Conservation (phyloP, 2,888 invertebrate species). For the Dromius quadrimaculatus region DNA sequence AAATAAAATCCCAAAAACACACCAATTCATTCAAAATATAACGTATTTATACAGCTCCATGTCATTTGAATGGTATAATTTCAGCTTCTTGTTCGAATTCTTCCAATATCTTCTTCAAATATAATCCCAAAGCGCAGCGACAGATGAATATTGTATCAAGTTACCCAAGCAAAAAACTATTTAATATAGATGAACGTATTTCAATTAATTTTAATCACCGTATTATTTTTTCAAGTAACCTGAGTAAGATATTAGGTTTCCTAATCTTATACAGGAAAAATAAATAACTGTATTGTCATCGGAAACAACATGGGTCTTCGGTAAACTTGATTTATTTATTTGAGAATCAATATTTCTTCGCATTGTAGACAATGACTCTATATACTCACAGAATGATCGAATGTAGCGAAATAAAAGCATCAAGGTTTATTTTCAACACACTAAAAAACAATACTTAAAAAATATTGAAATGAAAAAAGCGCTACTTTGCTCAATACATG, state of each 20-base stretch:
- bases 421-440: no score
- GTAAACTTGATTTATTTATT: slow-evolving; percentile 3
- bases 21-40: background rate
- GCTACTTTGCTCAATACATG: no score
- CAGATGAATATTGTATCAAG: slow-evolving; percentile 5
- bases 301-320: background rate
- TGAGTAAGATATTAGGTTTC: background rate
- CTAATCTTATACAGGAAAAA: background rate
- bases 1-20: slow-evolving; percentile 5
- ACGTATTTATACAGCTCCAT: slow-evolving; percentile 12
- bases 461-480: no score
- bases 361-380: no score
- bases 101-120: background rate
- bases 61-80: slow-evolving; percentile 7
- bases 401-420: no score
- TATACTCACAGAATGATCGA: no score
- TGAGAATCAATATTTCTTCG: background rate
- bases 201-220: background rate
- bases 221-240: background rate
- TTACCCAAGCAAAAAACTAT: slow-evolving; percentile 3
- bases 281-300: slow-evolving; percentile 5
- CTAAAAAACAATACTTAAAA: no score
- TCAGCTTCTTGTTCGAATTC: background rate
- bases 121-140: no score
- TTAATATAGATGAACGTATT: background rate